Evolutionary conservation across 2,797 vertebrate species (phyloP).

Genomic region (Bucorvus abyssinicus): DNA sequence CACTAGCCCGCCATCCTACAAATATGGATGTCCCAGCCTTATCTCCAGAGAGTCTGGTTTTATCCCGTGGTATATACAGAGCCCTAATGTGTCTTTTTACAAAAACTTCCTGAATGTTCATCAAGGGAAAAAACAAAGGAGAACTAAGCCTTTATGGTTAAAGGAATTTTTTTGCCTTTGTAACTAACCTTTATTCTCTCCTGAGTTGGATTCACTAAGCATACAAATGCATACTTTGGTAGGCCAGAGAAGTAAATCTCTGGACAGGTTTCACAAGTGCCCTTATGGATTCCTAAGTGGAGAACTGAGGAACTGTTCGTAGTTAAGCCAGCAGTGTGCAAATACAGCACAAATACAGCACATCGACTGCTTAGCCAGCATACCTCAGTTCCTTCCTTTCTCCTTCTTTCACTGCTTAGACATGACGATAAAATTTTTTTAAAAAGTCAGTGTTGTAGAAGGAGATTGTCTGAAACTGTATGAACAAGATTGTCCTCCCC

Average conservation of each 20-base stretch:
- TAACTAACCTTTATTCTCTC: neutral
- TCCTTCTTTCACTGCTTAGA: neutral
- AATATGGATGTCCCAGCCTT: too few species aligned
- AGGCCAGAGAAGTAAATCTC: neutral
- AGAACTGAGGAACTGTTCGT: neutral
- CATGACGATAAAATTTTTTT: too few species aligned
- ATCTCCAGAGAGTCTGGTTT: too few species aligned
- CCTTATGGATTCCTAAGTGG: neutral
- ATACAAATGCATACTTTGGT: neutral
- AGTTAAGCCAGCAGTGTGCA: neutral
- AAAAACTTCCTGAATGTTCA: neutral
- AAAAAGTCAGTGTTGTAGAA: neutral
- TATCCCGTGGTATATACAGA: neutral
- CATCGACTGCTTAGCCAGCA: neutral
- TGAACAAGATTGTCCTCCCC: neutral
- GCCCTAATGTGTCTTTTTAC: neutral
- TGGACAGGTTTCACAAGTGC: neutral
- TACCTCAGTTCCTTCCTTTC: neutral
- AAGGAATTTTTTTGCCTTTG: neutral
- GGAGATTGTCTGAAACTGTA: neutral
- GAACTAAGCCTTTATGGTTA: neutral
- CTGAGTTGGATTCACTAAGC: neutral
- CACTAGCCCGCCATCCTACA: too few species aligned
- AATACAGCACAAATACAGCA: neutral
- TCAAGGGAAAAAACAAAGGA: neutral